Percentiles rank a stretch among this genome's conserved stretches.
Evolutionary conservation across 2,888 invertebrate genomes (phyloP).

Genomic region (Gerosis bhagava): DNA sequence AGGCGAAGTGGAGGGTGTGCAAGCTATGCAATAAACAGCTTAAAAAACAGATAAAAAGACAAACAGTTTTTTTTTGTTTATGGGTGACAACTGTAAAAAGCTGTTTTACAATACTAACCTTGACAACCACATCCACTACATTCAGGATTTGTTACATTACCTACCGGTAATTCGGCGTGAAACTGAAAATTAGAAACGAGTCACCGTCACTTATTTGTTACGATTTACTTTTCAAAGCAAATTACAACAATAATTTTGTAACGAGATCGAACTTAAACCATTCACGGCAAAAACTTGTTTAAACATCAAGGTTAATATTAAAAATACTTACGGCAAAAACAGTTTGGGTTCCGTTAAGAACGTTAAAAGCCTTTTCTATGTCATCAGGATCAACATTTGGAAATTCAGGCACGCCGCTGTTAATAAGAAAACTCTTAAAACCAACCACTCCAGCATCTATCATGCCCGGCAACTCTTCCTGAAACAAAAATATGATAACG

Average conservation of each 20-base stretch:
- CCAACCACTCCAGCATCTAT: slow-evolving; percentile 86
- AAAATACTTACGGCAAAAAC: slow-evolving; percentile 82
- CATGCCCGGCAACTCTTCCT: slow-evolving; percentile 79
- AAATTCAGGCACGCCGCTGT: slow-evolving; percentile 86
- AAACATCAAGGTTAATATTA: neutral
- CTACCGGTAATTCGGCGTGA: slow-evolving; percentile 83
- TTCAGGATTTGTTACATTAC: slow-evolving; percentile 21
- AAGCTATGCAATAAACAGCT: too few species aligned
- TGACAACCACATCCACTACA: slow-evolving; percentile 53
- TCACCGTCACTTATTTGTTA: neutral
- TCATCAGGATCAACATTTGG: slow-evolving; percentile 80
- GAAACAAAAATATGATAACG: too few species aligned
- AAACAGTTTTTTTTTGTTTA: too few species aligned
- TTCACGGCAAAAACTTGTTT: too few species aligned
- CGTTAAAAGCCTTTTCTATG: slow-evolving; percentile 76
- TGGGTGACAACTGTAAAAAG: too few species aligned
- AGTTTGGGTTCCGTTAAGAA: slow-evolving; percentile 80
- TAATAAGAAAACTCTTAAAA: slow-evolving; percentile 86
- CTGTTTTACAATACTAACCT: slow-evolving; percentile 23
- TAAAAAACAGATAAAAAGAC: too few species aligned
- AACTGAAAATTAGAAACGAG: slow-evolving; percentile 73
- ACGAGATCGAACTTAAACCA: too few species aligned
- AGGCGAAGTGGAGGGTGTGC: too few species aligned
- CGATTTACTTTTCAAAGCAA: neutral
- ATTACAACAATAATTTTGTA: neutral